Evolutionary conservation across 2,888 invertebrate genomes (phyloP).

Genomic region (Troides aeacus): DNA sequence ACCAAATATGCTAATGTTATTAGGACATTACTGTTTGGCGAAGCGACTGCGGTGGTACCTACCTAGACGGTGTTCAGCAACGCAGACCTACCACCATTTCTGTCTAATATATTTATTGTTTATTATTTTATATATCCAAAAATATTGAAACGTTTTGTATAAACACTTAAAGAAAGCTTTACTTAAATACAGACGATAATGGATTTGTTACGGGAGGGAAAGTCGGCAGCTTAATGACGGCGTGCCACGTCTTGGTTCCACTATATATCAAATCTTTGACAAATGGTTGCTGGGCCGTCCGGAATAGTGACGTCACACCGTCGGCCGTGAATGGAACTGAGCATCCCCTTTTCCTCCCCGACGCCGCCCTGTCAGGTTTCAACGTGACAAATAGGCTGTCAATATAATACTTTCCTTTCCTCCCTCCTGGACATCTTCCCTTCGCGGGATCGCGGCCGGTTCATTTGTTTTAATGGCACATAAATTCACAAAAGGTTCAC

Average conservation of each 20-base stretch:
- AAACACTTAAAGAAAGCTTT: neutral
- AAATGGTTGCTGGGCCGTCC: constrained; percentile 53
- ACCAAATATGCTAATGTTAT: too few relatives aligned
- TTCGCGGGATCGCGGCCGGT: neutral
- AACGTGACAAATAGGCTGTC: constrained; percentile 60
- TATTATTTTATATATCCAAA: neutral
- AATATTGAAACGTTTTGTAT: neutral
- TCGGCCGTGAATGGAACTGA: constrained; percentile 41
- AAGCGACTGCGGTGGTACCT: too few relatives aligned
- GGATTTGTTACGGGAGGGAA: constrained; percentile 16
- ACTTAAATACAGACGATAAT: neutral
- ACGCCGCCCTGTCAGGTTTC: constrained; percentile 43
- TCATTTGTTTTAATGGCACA: constrained; percentile 12
- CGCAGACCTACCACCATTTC: neutral
- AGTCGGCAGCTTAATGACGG: constrained; percentile 14
- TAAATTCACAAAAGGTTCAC: neutral
- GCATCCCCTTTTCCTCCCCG: constrained; percentile 47
- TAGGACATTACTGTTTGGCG: too few relatives aligned
- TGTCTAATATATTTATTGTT: neutral
- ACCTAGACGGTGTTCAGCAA: neutral
- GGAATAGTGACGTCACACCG: constrained; percentile 42
- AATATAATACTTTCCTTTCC: constrained; percentile 44
- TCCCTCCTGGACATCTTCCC: constrained; percentile 32
- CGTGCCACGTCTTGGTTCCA: constrained; percentile 14
- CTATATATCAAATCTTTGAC: constrained; percentile 40